phyloP scores from a whole-genome alignment of 92 coral and sea anemone species.

The Ricordea florida region DNA sequence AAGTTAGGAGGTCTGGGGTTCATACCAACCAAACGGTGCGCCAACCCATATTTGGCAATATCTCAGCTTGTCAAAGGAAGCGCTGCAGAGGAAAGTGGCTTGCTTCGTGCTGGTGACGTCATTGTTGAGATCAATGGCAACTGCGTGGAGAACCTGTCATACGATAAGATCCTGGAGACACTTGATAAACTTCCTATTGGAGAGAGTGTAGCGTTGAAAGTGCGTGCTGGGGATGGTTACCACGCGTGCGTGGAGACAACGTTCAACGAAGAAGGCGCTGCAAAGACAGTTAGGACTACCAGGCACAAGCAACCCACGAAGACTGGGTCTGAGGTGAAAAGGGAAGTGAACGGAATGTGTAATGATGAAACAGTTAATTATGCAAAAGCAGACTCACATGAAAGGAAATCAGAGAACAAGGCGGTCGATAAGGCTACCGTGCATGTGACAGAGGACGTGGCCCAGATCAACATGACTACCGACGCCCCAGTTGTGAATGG shows the following conservation, averaged over 20 bases:
- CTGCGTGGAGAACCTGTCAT: constrained; percentile 51
- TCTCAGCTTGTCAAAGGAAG: constrained; percentile 81
- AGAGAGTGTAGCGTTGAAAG: constrained; percentile 51
- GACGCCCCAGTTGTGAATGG: neutral
- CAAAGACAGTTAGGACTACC: neutral
- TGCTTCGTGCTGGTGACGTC: constrained; percentile 70
- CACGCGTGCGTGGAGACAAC: constrained; percentile 41
- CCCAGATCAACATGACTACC: no score
- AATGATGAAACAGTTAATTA: neutral
- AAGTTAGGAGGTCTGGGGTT: constrained; percentile 84
- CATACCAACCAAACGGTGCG: constrained; percentile 55
- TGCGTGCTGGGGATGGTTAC: constrained; percentile 36
- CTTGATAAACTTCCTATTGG: constrained; percentile 63
- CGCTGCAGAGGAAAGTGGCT: constrained; percentile 71
- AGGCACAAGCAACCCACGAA: neutral
- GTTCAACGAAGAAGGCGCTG: constrained; percentile 21
- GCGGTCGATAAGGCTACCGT: no score
- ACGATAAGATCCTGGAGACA: constrained; percentile 57
- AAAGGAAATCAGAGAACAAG: no score
- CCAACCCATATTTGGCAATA: constrained; percentile 51
- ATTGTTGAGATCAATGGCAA: constrained; percentile 77
- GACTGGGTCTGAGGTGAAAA: neutral
- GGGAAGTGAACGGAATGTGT: neutral
- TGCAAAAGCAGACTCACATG: neutral
- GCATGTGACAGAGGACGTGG: no score